Evolutionary conservation across 2,797 vertebrate genomes (phyloP).

Genomic region (Tapera naevia): DNA sequence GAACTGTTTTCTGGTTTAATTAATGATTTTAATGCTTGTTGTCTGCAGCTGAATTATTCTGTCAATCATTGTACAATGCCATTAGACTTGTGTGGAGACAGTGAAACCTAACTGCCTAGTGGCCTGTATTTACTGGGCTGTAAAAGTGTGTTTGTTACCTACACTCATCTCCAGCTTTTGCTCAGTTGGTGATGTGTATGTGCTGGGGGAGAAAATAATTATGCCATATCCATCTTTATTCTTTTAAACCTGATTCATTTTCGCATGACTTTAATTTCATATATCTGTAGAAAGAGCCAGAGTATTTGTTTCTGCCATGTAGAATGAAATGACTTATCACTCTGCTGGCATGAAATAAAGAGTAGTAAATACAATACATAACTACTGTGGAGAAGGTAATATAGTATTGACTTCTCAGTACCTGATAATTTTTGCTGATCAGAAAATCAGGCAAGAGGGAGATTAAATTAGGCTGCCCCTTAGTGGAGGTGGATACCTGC

Average conservation of each 20-base stretch:
- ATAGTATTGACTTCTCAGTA: conserved; percentile 44
- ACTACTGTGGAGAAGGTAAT: conserved; percentile 44
- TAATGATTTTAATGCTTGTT: not conserved
- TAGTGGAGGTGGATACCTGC: not conserved
- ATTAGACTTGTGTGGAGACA: not conserved
- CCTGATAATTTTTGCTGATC: conserved; percentile 61
- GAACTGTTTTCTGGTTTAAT: not conserved
- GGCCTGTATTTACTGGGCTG: not conserved
- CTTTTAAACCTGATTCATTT: not conserved
- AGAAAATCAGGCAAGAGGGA: not conserved
- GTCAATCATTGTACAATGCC: not conserved
- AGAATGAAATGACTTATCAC: not conserved
- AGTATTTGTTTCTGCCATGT: not conserved
- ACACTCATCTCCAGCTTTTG: fast-evolving
- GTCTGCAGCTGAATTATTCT: not conserved
- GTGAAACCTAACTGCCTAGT: too few relatives aligned
- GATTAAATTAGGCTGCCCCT: conserved; percentile 11
- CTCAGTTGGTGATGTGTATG: not conserved
- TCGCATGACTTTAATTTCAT: not conserved
- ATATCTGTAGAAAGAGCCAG: not conserved
- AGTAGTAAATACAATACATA: conserved; percentile 17
- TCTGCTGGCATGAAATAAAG: not conserved
- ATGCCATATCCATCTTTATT: not conserved
- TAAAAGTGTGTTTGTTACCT: fast-evolving
- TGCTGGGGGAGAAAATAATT: not conserved